Percentiles rank a stretch among this genome's conserved stretches.
Conservation (phyloP, 53 echinoderm and acorn worm species). For the Holothuria scabra region DNA sequence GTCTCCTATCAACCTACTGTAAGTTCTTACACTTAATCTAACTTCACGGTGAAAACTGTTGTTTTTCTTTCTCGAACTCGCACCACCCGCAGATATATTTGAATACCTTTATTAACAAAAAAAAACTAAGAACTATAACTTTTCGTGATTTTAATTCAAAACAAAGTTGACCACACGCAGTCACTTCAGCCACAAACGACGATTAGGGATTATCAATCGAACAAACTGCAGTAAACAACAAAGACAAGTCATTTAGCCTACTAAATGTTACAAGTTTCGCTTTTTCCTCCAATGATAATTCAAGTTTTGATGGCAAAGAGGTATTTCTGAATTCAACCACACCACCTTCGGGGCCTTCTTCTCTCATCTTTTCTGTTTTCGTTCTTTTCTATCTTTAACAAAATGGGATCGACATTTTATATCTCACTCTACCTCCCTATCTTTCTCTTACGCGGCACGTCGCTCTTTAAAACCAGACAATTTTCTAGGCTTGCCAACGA, state of each 20-base stretch:
- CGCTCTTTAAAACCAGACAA: constrained; percentile 35
- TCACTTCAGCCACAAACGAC: too few relatives aligned
- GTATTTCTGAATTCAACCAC: too few relatives aligned
- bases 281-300: constrained; percentile 1
- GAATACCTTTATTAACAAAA: too few relatives aligned
- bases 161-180: too few relatives aligned
- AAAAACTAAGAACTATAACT: too few relatives aligned
- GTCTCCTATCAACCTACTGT: too few relatives aligned
- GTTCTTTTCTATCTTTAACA: not conserved
- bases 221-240: constrained; percentile 14
- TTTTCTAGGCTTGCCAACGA: constrained; percentile 32
- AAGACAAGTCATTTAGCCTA: constrained; percentile 24
- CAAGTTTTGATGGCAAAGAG: constrained; percentile 36
- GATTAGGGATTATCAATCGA: too few relatives aligned
- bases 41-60: too few relatives aligned
- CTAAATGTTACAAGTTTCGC: constrained; percentile 31
- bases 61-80: too few relatives aligned
- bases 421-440: not conserved
- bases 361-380: not conserved
- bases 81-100: too few relatives aligned
- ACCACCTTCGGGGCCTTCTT: constrained; percentile 19
- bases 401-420: constrained; percentile 38
- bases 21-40: too few relatives aligned
- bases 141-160: too few relatives aligned
- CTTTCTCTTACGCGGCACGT: constrained; percentile 30